Evolutionary conservation across 2,113 vertebrate species (phyloP), one percentile per base, ranked within the genome.

Genomic region (Nannobrachium achirus): DNA sequence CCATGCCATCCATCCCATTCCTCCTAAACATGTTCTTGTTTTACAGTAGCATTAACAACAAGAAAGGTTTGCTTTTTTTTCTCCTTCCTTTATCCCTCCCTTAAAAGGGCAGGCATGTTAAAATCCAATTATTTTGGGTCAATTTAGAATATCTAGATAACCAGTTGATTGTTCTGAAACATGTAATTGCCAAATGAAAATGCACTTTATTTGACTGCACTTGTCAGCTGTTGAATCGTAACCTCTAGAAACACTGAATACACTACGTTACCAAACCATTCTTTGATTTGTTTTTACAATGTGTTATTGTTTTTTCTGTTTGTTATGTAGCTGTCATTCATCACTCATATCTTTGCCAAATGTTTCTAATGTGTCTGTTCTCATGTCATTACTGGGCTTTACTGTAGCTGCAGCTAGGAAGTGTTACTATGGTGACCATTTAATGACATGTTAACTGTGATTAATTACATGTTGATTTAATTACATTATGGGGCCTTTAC

Each of bases 401-500:
- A n/a, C n/a, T n/a, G 84, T 85, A 80, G 78, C 57, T n/a, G 33
- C 58, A 78, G 65, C 40, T 25, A 56, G 57, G 51, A 72, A 57
- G 56, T 7, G 7, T 73, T 51, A 46, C 25, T 33, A 39, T 67
- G 40, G 46, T 53, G 44, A 46, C 25, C 1, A 33, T 56, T 65
- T 52, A 40, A 16, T 40, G 50, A 20, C 18, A 8, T 56, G 38
- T 39, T 49, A 11, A 20, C 25, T 15, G 39, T 79, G 64, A 41
- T 44, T n/a, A 70, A 61, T 64, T 55, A 69, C 55, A 68, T 68
- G 46, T 6, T 69, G 61, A 83, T 70, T 78, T n/a, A 76, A 50
- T 64, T 48, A 38, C 77, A 73, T 82, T 75, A 51, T 71, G 86
- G 78, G 88, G 86, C 86, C 88, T 89, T 89, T 77, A 82, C 41